Evolutionary conservation across 2,113 vertebrate species (phyloP).

Genomic region (Solea solea): DNA sequence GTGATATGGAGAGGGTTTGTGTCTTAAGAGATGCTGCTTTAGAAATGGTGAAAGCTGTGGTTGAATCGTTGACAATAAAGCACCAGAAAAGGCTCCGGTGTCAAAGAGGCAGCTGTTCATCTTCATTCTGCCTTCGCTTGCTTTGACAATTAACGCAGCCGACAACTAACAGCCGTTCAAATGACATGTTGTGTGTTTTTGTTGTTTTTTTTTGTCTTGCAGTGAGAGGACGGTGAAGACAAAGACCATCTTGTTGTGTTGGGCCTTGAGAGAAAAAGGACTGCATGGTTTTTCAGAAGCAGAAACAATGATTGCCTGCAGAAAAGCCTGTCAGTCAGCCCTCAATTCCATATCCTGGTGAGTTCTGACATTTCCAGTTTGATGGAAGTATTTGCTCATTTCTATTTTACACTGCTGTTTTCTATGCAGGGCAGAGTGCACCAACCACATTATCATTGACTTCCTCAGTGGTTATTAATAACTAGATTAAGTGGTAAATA

Average conservation of each 20-base stretch:
- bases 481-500: constrained; percentile 31
- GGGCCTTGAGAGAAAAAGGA: constrained; percentile 1
- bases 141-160: constrained; percentile 20
- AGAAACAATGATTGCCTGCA: constrained; percentile 24
- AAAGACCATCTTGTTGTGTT: constrained; percentile 11
- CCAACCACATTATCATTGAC: constrained; percentile 28
- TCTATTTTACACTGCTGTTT: constrained; percentile 15
- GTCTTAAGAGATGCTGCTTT: background rate
- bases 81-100: constrained; percentile 21
- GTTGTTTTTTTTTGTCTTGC: background rate
- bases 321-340: constrained; percentile 29
- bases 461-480: constrained; percentile 41
- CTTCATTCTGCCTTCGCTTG: constrained; percentile 7
- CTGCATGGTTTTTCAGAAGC: background rate
- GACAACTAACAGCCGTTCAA: constrained; percentile 1
- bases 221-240: background rate
- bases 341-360: constrained; percentile 33
- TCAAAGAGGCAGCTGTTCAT: constrained; percentile 21
- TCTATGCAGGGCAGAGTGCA: constrained; percentile 4
- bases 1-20: background rate
- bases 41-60: background rate
- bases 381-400: constrained; percentile 19
- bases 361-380: constrained; percentile 23
- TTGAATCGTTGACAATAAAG: constrained; percentile 35
- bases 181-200: background rate